Conservation (phyloP, 2,797 vertebrate species). For the Trachurus trachurus region DNA sequence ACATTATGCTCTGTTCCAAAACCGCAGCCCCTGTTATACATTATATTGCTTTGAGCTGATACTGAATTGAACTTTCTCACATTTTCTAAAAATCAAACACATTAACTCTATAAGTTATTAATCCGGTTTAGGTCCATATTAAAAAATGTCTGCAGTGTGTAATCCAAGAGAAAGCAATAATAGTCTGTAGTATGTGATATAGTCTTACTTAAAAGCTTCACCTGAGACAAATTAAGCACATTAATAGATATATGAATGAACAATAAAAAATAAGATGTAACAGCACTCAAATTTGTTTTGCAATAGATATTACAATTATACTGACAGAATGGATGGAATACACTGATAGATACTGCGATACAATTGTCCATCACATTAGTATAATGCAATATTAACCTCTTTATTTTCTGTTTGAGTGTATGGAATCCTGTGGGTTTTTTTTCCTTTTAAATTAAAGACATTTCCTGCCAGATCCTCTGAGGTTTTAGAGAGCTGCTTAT, state of each 20-base stretch:
- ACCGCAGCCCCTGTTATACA: background rate
- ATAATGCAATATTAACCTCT: slow-evolving; percentile 5
- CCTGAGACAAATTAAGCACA: too few species aligned
- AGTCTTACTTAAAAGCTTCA: too few species aligned
- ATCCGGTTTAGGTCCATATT: too few species aligned
- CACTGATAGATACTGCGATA: background rate
- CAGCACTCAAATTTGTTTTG: background rate
- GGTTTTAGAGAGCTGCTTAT: slow-evolving; percentile 6
- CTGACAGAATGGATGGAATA: background rate
- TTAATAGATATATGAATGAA: too few species aligned
- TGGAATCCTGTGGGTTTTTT: background rate
- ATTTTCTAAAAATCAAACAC: background rate
- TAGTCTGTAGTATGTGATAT: too few species aligned
- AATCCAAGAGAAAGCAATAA: background rate
- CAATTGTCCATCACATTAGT: background rate
- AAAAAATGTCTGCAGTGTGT: background rate
- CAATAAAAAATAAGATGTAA: too few species aligned
- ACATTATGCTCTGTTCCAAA: background rate
- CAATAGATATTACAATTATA: background rate
- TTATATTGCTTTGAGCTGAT: background rate
- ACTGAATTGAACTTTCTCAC: background rate
- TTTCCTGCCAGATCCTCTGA: background rate
- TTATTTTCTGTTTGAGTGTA: background rate
- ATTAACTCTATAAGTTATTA: background rate
- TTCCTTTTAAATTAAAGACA: background rate